phyloP scores from a whole-genome alignment of 1,140 invertebrate genomes.

The Aricia agestis region DNA sequence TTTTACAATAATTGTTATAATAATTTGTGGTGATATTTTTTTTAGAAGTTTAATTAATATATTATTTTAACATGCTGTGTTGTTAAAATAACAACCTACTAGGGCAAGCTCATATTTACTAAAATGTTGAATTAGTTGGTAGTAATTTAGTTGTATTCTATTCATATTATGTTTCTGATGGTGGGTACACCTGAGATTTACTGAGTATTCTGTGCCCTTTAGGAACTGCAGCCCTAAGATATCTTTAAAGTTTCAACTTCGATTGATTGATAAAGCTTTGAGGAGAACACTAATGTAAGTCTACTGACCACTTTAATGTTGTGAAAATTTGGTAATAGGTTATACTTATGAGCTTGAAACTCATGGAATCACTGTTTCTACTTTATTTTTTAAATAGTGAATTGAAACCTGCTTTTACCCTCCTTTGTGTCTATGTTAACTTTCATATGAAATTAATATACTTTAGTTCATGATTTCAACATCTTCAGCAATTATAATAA shows the following conservation, averaged over 20 bases:
- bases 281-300: background rate
- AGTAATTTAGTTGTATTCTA: background rate
- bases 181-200: background rate
- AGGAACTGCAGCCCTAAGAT: conserved; percentile 9
- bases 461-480: background rate
- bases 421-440: background rate
- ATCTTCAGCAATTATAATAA: background rate
- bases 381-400: background rate
- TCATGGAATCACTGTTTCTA: conserved; percentile 13
- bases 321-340: background rate
- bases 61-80: background rate
- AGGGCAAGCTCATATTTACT: background rate
- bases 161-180: background rate
- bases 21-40: too few relatives aligned
- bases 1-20: too few relatives aligned
- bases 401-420: conserved; percentile 4
- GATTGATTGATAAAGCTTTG: conserved; percentile 4
- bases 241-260: background rate
- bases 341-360: conserved; percentile 5
- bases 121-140: background rate
- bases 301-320: background rate
- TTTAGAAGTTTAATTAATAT: too few relatives aligned
- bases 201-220: background rate
- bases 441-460: conserved; percentile 3
- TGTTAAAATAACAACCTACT: background rate